Conservation (phyloP, 2,888 invertebrate genomes). For the Torymus aiolomorphi region DNA sequence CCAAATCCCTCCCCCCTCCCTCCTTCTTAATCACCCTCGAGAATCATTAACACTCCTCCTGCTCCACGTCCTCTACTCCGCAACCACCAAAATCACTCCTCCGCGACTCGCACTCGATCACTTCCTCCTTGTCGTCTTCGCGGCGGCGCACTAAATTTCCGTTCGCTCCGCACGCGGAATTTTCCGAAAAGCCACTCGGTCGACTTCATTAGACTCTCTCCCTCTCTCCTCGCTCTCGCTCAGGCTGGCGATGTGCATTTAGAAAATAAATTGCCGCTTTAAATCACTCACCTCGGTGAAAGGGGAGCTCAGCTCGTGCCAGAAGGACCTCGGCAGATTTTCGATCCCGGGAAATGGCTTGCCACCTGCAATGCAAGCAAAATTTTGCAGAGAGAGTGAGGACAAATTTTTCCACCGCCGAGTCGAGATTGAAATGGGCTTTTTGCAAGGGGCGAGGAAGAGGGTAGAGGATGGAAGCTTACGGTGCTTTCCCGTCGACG, state of each 20-base stretch:
- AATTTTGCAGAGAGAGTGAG: slow-evolving; percentile 25
- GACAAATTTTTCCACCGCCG: slow-evolving; percentile 16
- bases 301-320: slow-evolving; percentile 74
- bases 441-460: too few species aligned
- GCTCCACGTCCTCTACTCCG: too few species aligned
- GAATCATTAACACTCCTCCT: too few species aligned
- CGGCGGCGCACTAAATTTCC: too few species aligned
- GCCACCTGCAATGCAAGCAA: slow-evolving; percentile 67
- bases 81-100: too few species aligned
- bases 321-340: slow-evolving; percentile 72
- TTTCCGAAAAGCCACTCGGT: background rate
- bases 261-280: slow-evolving; percentile 54
- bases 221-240: background rate
- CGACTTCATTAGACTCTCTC: slow-evolving; percentile 43
- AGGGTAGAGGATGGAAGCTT: too few species aligned
- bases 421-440: slow-evolving; percentile 8
- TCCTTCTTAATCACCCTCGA: too few species aligned
- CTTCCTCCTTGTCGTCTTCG: too few species aligned
- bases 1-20: too few species aligned
- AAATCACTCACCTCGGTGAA: slow-evolving; percentile 71
- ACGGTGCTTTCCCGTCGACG: too few species aligned
- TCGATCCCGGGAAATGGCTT: slow-evolving; percentile 72
- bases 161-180: background rate
- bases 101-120: too few species aligned
- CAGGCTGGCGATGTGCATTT: slow-evolving; percentile 30